phyloP scores from a whole-genome alignment of 2,797 vertebrate genomes.

The Gallinago solitaria region DNA sequence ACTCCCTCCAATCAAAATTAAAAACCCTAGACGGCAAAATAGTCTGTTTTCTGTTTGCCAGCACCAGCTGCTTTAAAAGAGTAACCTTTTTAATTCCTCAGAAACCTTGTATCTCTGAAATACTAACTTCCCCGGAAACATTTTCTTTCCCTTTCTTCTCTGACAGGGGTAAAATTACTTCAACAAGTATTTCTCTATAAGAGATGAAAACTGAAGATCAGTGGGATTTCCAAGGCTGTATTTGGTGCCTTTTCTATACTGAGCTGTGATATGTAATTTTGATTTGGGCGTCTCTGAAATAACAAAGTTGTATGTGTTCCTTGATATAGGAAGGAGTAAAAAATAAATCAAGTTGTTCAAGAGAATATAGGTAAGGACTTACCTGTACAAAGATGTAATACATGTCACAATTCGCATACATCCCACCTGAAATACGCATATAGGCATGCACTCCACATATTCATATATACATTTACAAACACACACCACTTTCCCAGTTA shows the following conservation, averaged over 20 bases:
- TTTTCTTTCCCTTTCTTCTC: neutral
- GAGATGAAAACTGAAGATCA: conserved; percentile 12
- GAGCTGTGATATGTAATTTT: conserved; percentile 5
- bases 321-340: neutral
- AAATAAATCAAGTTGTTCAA: neutral
- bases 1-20: neutral
- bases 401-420: neutral
- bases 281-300: neutral
- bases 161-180: conserved; percentile 16
- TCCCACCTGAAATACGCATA: neutral
- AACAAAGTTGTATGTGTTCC: neutral
- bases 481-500: neutral
- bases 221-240: neutral
- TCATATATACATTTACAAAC: neutral
- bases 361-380: neutral
- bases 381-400: neutral
- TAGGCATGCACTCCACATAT: neutral
- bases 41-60: neutral
- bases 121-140: neutral
- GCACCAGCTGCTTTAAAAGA: neutral
- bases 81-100: neutral
- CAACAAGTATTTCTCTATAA: neutral
- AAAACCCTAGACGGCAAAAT: neutral
- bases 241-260: neutral
- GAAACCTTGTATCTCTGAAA: neutral